Conservation (phyloP, 2,113 vertebrate genomes). For the Nettapus auritus region DNA sequence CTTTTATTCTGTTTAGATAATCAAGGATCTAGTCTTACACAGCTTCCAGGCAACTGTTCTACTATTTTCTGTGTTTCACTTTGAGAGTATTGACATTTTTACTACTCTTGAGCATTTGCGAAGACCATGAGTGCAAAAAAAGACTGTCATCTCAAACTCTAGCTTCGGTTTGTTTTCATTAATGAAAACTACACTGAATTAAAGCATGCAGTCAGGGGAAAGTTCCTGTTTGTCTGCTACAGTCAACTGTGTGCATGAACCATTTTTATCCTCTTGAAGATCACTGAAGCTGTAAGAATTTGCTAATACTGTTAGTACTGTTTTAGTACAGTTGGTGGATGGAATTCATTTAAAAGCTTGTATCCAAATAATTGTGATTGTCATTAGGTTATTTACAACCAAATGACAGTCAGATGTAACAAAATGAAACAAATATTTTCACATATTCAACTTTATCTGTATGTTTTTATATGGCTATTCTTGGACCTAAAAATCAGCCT, state of each 20-base stretch:
- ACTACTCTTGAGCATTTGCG: not conserved
- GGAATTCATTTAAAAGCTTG: not conserved
- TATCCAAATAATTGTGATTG: not conserved
- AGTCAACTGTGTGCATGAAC: not conserved
- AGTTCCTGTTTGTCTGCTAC: not conserved
- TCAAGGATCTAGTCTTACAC: not conserved
- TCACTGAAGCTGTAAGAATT: not conserved
- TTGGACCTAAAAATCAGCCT: not conserved
- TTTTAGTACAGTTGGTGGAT: not conserved
- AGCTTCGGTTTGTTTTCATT: conserved; percentile 16
- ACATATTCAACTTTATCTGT: not conserved
- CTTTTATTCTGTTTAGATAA: not conserved
- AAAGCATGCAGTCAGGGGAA: not conserved
- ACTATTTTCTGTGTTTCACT: not conserved
- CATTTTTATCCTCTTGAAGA: not conserved
- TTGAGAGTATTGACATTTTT: not conserved
- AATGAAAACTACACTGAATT: conserved; percentile 12
- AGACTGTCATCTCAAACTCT: not conserved
- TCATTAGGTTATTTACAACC: not conserved
- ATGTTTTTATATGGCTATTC: not conserved
- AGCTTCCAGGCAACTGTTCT: conserved; percentile 10
- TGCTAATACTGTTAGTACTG: not conserved
- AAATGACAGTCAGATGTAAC: not conserved
- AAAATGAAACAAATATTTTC: not conserved
- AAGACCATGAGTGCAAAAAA: not conserved